Conservation (phyloP, 2,888 invertebrate species). For the Syritta pipiens region DNA sequence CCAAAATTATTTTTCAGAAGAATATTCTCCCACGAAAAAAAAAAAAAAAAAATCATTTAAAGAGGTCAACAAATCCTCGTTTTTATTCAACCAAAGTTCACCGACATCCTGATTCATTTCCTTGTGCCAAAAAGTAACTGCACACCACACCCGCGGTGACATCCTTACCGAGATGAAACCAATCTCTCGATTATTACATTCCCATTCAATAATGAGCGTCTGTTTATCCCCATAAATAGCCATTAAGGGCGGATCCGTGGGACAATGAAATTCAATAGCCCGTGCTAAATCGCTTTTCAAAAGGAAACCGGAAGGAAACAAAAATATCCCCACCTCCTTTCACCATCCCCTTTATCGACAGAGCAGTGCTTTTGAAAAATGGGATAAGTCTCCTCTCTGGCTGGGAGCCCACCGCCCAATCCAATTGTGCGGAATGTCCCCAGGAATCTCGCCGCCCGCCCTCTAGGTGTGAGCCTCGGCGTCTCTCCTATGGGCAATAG, state of each 20-base stretch:
- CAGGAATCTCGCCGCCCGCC: constrained; percentile 3
- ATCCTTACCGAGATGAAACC: neutral
- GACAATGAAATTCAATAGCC: constrained; percentile 49
- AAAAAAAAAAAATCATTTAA: too few relatives aligned
- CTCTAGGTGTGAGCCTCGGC: constrained; percentile 1
- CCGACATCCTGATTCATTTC: too few relatives aligned
- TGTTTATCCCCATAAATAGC: constrained; percentile 26
- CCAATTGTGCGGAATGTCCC: constrained; percentile 19
- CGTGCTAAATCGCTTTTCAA: constrained; percentile 30
- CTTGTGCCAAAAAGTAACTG: too few relatives aligned
- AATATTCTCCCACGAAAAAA: too few relatives aligned
- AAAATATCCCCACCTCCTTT: constrained; percentile 12
- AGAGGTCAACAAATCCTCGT: too few relatives aligned
- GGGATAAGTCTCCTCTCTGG: constrained; percentile 15
- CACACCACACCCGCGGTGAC: too few relatives aligned
- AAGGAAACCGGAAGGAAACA: constrained; percentile 17
- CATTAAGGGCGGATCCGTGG: constrained; percentile 3
- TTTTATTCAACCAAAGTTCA: too few relatives aligned
- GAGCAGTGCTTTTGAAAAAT: constrained; percentile 9
- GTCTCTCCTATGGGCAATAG: constrained; percentile 7
- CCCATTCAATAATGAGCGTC: constrained; percentile 22
- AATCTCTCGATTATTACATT: constrained; percentile 31
- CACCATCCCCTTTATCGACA: neutral
- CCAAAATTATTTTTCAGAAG: too few relatives aligned
- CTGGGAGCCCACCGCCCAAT: neutral